Evolutionary conservation across 2,888 invertebrate species (phyloP).

Genomic region (Drosophila picticornis): DNA sequence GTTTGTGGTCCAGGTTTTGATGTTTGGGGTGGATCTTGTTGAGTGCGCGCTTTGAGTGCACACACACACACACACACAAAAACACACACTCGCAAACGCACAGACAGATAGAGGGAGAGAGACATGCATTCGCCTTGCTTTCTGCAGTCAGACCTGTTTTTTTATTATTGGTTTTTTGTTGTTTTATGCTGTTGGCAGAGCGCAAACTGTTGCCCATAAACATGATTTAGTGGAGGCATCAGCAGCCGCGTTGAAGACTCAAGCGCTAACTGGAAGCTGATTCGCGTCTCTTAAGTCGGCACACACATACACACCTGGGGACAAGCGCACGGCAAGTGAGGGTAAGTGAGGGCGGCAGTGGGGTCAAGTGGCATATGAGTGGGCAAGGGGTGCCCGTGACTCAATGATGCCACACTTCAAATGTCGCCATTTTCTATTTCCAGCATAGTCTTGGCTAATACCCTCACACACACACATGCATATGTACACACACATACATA

Average conservation of each 20-base stretch:
- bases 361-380: conserved; percentile 51
- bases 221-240: conserved; percentile 55
- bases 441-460: conserved; percentile 32
- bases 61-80: conserved; percentile 30
- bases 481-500: background rate
- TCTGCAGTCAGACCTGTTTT: conserved; percentile 58
- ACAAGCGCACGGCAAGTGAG: background rate
- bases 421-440: conserved; percentile 51
- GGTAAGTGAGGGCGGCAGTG: conserved; percentile 20
- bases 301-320: conserved; percentile 15
- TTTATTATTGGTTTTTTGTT: conserved; percentile 1
- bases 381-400: conserved; percentile 16
- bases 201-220: conserved; percentile 49
- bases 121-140: conserved; percentile 27
- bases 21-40: conserved; percentile 66
- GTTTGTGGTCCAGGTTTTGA: conserved; percentile 33
- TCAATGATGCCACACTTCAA: conserved; percentile 42
- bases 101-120: background rate
- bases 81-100: conserved; percentile 3
- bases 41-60: conserved; percentile 47
- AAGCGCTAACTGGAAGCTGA: conserved; percentile 38
- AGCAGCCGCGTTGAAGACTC: conserved; percentile 26
- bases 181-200: conserved; percentile 39
- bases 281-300: conserved; percentile 51
- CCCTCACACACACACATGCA: no score